These are phyloP conservation scores for Montipora capitata DNA, from an alignment of 92 coral and sea anemone species.

Conservation along the genomic window DNA sequence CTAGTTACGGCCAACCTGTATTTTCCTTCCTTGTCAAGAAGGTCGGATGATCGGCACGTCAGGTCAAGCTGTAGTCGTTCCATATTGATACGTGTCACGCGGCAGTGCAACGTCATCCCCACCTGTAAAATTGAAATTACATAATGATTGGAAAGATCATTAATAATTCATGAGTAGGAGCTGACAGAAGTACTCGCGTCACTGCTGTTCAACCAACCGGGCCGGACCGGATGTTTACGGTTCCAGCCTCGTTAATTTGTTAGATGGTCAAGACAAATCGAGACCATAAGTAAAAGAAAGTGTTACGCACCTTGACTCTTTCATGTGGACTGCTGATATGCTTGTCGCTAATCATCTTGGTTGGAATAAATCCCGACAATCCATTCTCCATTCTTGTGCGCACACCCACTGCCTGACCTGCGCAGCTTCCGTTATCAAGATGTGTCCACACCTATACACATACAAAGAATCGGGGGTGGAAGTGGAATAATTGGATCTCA, in stretches of 20 bases:
- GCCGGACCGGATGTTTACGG: not conserved
- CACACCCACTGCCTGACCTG: constrained; percentile 97
- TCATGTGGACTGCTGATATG: constrained; percentile 93
- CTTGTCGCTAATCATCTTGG: constrained; percentile 98
- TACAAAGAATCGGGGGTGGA: not conserved
- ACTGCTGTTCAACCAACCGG: not conserved
- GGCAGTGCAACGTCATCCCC: constrained; percentile 96
- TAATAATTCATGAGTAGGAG: no score
- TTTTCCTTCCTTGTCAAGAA: constrained; percentile 91
- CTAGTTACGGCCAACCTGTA: constrained; percentile 74
- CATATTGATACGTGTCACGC: constrained; percentile 96
- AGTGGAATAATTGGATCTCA: not conserved
- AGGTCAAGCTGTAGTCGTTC: constrained; percentile 94
- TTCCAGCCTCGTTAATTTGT: no score
- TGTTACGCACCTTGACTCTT: constrained; percentile 87
- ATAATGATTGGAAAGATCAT: no score
- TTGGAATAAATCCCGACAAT: constrained; percentile 93
- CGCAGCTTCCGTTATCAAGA: constrained; percentile 97
- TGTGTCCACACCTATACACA: constrained; percentile 94
- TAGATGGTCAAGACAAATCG: not conserved
- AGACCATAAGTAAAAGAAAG: no score
- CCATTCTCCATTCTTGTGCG: constrained; percentile 92
- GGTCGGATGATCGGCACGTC: constrained; percentile 93
- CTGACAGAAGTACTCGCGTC: no score
- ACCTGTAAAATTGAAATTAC: constrained; percentile 41